Evolutionary conservation across 2,113 vertebrate genomes (phyloP).

Genomic region (Myodes glareolus): DNA sequence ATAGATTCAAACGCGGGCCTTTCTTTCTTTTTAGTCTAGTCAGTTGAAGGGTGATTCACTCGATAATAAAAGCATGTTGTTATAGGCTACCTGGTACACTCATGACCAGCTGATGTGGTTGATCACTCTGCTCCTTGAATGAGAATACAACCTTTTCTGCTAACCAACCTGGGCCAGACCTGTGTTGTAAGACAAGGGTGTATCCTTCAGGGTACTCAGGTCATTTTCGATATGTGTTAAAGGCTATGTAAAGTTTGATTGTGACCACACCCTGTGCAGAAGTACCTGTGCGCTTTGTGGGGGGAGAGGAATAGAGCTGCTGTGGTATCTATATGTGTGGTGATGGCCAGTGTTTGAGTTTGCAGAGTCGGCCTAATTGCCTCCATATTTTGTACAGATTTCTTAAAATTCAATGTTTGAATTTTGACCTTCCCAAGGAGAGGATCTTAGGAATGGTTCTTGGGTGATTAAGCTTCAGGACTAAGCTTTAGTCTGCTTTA

Average conservation of each 20-base stretch:
- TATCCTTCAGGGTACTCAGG: background rate
- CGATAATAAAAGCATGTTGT: slow-evolving; percentile 17
- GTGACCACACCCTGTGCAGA: background rate
- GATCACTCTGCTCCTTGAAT: slow-evolving; percentile 39
- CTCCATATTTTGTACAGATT: background rate
- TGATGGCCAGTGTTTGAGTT: background rate
- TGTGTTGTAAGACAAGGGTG: slow-evolving; percentile 74
- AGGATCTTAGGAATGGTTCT: background rate
- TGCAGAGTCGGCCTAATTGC: background rate
- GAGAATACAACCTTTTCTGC: slow-evolving; percentile 57
- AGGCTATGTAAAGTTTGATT: background rate
- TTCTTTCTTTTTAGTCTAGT: background rate
- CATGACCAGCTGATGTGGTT: background rate
- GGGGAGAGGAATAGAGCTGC: rapidly evolving
- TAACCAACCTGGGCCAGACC: slow-evolving; percentile 65
- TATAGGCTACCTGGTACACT: background rate
- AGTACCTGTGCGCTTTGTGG: background rate
- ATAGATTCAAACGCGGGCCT: background rate
- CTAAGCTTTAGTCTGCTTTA: background rate
- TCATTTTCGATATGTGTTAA: slow-evolving; percentile 48
- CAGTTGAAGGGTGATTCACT: slow-evolving; percentile 23
- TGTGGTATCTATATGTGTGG: background rate
- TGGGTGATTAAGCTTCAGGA: background rate
- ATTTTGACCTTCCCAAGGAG: background rate
- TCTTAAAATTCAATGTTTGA: background rate